Base-by-base conservation (phyloP, 1,140 invertebrate species). In the Oedothorax gibbosus region DNA sequence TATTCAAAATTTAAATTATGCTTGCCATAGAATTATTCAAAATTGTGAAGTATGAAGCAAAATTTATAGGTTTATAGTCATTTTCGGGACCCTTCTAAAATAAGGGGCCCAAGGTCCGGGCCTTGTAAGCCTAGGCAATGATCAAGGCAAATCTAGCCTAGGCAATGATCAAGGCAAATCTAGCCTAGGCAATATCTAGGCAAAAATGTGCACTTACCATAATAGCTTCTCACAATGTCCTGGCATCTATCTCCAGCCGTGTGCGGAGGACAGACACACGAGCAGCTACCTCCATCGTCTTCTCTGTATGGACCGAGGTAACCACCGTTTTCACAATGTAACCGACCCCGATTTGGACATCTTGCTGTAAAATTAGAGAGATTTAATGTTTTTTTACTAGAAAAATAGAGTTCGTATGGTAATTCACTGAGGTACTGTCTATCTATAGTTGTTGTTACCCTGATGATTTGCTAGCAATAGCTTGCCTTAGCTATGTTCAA, bases 251-350 rank as follows among this genome's bases (percentile, higher is more conserved):
- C 62, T 53, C 87, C 87, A 4, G 56, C n/a, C 7, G 87, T 87
- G 50, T 86, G 86, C 1, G 87, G 87, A 12, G 87, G 87, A 65
- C 87, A 88, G 11, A 84, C 76, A 72, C 87, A 88, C n/a, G 54
- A 6, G 50, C 87, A 88, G 6, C 77, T 68, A 14, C 82, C 65
- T 20, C 57, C 53, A 21, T 87, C 87, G 7, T 69, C 69, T 15
- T 79, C 66, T 54, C 73, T 62, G 80, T 62, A 87, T 12, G 87
- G 84, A 8, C 83, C 81, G 0, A 88, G 14, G 57, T 86, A 88
- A 0, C 87, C 87, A 12, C 85, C 87, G 78, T 88, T 88, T 57
- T 88, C 56, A 62, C 87, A 88, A 5, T 66, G 14, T n/a, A n/a
- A n/a, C 20, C 53, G 51, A 0, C 77, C 62, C 14, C 65, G 14